Evolutionary conservation across 1,140 invertebrate genomes (phyloP).

Genomic region (Ridgeia piscesae): DNA sequence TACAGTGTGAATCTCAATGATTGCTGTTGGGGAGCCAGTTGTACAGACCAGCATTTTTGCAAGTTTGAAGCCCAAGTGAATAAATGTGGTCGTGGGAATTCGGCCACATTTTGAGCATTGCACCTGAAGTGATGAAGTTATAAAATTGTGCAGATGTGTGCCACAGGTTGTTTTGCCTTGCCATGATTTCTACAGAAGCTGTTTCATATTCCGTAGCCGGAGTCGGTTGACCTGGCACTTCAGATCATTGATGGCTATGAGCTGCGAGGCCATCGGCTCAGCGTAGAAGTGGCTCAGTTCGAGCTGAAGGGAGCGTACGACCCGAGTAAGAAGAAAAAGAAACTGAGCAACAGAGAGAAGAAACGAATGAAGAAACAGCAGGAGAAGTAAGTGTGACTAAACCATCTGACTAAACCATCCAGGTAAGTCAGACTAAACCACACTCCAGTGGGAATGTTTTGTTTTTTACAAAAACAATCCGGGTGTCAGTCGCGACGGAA

Average conservation of each 20-base stretch:
- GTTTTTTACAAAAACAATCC: too few species aligned
- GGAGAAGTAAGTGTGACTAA: conserved; percentile 71
- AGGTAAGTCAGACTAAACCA: too few species aligned
- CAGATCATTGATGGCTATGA: conserved; percentile 89
- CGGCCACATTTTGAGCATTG: too few species aligned
- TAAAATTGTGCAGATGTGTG: neutral
- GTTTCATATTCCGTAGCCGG: conserved; percentile 65
- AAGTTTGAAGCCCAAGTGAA: too few species aligned
- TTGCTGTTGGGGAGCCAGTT: too few species aligned
- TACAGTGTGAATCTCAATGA: too few species aligned
- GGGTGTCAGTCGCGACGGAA: too few species aligned
- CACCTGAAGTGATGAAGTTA: too few species aligned
- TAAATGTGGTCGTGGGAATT: too few species aligned
- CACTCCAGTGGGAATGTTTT: too few species aligned
- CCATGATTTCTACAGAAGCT: neutral
- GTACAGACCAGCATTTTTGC: too few species aligned
- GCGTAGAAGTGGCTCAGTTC: conserved; percentile 92
- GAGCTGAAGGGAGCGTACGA: conserved; percentile 94
- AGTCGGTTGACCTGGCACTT: conserved; percentile 91
- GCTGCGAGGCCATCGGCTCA: conserved; percentile 72
- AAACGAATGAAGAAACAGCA: conserved; percentile 89
- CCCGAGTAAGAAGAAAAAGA: conserved; percentile 87
- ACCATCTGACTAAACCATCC: too few species aligned
- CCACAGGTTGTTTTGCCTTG: neutral
- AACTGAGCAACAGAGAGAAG: conserved; percentile 73